Base-by-base conservation (phyloP, 1,140 invertebrate genomes). In the Colletes gigas region DNA sequence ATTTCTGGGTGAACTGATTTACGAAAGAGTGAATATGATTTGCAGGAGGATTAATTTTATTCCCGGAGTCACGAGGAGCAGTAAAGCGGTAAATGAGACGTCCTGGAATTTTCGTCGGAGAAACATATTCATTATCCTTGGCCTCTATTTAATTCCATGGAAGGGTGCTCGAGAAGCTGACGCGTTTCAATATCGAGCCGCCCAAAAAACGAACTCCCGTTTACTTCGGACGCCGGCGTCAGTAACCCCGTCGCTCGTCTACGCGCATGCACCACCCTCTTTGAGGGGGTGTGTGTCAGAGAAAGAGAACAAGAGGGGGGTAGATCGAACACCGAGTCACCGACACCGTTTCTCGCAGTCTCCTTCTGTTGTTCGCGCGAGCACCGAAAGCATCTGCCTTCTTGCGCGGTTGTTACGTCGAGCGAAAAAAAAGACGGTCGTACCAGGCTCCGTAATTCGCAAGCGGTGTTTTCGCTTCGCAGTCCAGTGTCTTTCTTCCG, bases 321-420 rank as follows among this genome's bases (percentile, higher is more conserved):
- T 76, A 83, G 76, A 86, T 86, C 82, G 85, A 86, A 86, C 81
- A 72, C 81, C 70, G 74, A 86, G 86, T 86, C 81, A 72, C 81
- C 70, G 74, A 86, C 83, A 73, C 59, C 68, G 72, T 75, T 71
- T 77, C 77, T 86, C 81, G 52, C 83, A 86, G 85, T 86, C 76
- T 85, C 68, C 59, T 86, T 69, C 70, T 52, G 75, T 71, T 78
- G 69, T 59, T 72, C 79, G 73, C 66, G 84, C 76, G 85, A 68
- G 71, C 57, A 74, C 44, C 69, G 66, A 74, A 69, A 71, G 39
- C 54, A 63, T 69, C 59, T 57, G 59, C 63, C 65, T 39, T 66
- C 57, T 39, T 79, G 73, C 50, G 83, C 30, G 21, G 50, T 41
- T 62, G 54, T n/a, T 19, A 10, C 50, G 21, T 55, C 5, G 0